Conservation (phyloP, 2,888 invertebrate genomes). For the Brachynemurus nebulosus region DNA sequence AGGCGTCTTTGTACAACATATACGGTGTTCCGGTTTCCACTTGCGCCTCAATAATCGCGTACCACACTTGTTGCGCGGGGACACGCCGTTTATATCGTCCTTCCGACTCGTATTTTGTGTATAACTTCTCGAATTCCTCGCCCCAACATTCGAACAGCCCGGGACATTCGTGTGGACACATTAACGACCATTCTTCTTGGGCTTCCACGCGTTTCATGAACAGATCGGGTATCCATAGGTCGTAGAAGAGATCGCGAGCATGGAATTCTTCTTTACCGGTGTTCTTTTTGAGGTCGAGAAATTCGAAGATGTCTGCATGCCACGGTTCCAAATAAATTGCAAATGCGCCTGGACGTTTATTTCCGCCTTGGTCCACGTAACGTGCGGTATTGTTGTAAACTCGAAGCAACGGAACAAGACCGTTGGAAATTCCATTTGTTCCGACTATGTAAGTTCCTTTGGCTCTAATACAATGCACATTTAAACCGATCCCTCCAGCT, state of each 20-base stretch:
- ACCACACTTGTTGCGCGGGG: slow-evolving; percentile 82
- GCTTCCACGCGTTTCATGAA: slow-evolving; percentile 91
- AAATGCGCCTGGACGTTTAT: slow-evolving; percentile 94
- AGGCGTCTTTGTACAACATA: slow-evolving; percentile 93
- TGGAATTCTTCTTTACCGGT: slow-evolving; percentile 89
- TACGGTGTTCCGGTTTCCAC: slow-evolving; percentile 98
- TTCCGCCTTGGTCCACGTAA: slow-evolving; percentile 96
- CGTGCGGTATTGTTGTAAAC: slow-evolving; percentile 93
- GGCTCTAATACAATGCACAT: slow-evolving; percentile 89
- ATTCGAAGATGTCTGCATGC: slow-evolving; percentile 96
- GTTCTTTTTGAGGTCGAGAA: slow-evolving; percentile 88
- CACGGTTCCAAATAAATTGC: slow-evolving; percentile 97
- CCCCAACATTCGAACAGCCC: slow-evolving; percentile 90
- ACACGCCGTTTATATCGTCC: slow-evolving; percentile 50
- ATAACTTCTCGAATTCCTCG: slow-evolving; percentile 81
- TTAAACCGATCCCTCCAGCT: slow-evolving; percentile 94
- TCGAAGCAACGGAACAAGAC: slow-evolving; percentile 87
- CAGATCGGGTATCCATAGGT: slow-evolving; percentile 94
- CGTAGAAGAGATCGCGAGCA: slow-evolving; percentile 92
- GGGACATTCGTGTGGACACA: slow-evolving; percentile 92
- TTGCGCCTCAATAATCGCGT: slow-evolving; percentile 85
- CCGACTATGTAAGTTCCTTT: slow-evolving; percentile 86
- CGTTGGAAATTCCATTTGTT: slow-evolving; percentile 89
- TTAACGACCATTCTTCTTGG: slow-evolving; percentile 80
- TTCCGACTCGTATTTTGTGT: slow-evolving; percentile 73